Base-by-base conservation (phyloP, 2,888 invertebrate species). In the Ochropacha duplaris region DNA sequence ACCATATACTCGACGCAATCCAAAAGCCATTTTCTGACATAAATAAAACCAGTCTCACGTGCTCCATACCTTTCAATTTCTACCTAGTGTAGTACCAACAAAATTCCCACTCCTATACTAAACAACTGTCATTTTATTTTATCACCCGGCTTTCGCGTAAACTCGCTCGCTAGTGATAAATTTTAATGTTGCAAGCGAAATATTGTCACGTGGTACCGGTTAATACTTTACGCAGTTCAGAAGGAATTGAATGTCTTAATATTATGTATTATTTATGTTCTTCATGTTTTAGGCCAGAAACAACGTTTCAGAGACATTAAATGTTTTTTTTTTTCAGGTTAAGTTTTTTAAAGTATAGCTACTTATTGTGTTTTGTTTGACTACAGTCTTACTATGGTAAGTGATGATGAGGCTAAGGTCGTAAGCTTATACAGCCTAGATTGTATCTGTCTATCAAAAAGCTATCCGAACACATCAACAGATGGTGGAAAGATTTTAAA, bases 71-170 rank as follows among this genome's bases (percentile, higher is more conserved):
- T 91, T 92, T 92, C 92, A 92, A 92, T 92, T 90, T 88, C 85
- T 82, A 84, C 84, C 83, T 85, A 84, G 79, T 81, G 71, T 75
- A 69, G 59, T 60, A 80, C 79, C 79, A 77, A 75, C 81, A 80
- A 85, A 86, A 87, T 86, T 88, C 92, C 92, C 90, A 84, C 69
- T 87, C 78, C 88, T 83, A 76, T 86, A 88, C 89, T 92, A 92
- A 92, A 92, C 92, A 92, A 92, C 90, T 91, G 92, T 91, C 92
- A 90, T 92, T 91, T 91, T 92, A 91, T 92, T 92, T 92, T 92
- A 92, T 91, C 87, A 87, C 92, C 89, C 71, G 85, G 87, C 88
- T 90, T 87, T 78, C 83, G 79, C 84, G 89, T 90, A 89, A 88
- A 90, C 84, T 88, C 87, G 74, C 83, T 79, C 79, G 82, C 78